Conservation (phyloP, 2,888 invertebrate species). For the Amiota mariae region DNA sequence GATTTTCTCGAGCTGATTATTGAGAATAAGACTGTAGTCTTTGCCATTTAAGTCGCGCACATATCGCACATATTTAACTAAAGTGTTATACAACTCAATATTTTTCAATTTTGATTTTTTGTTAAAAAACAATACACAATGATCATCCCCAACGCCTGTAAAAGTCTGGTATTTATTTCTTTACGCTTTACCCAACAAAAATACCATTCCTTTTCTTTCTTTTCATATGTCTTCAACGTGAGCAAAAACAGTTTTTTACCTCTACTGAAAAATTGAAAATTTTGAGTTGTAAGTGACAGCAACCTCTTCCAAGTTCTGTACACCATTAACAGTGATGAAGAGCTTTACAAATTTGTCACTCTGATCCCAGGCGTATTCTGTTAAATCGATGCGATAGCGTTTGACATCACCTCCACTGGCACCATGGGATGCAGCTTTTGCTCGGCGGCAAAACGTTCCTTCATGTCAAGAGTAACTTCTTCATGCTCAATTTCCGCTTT, state of each 20-base stretch:
- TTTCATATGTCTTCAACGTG: too few species aligned
- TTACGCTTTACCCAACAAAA: too few species aligned
- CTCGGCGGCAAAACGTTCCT: conserved; percentile 66
- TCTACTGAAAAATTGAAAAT: too few species aligned
- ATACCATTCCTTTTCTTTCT: too few species aligned
- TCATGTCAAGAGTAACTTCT: conserved; percentile 65
- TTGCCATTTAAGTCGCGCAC: conserved; percentile 84
- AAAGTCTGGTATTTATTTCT: too few species aligned
- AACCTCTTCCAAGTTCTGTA: conserved; percentile 79
- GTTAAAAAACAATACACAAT: too few species aligned
- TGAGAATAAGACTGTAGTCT: conserved; percentile 85
- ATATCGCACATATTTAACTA: too few species aligned
- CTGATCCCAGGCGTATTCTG: conserved; percentile 87
- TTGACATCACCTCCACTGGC: conserved; percentile 45
- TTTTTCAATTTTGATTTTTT: too few species aligned
- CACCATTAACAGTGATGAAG: conserved; percentile 88
- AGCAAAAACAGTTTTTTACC: too few species aligned
- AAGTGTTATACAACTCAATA: too few species aligned
- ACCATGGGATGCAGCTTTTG: conserved; percentile 41
- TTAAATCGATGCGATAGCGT: conserved; percentile 69
- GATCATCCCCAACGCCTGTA: too few species aligned
- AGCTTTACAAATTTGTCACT: conserved; percentile 90
- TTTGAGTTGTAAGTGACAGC: too few species aligned
- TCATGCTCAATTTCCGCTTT: conserved; percentile 84
- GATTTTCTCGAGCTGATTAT: conserved; percentile 83